Evolutionary conservation across 1,140 invertebrate species (phyloP).

Genomic region (Wasmannia auropunctata): DNA sequence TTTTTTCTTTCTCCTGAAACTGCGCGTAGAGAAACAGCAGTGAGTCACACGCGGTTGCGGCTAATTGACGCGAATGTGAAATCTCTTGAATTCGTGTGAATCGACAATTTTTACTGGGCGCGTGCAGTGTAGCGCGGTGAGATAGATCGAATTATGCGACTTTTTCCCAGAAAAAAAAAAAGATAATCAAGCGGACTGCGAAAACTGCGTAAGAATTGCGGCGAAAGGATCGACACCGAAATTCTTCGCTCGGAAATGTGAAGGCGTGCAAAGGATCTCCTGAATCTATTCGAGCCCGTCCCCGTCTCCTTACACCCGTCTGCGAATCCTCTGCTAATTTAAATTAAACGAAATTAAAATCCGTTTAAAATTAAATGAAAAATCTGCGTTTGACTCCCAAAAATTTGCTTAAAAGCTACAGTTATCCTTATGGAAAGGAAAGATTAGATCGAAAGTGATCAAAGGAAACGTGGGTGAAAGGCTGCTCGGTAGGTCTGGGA

Average conservation of each 20-base stretch:
- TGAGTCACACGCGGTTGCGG: background rate
- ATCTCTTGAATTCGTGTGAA: slow-evolving; percentile 52
- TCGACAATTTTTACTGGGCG: background rate
- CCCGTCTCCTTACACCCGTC: background rate
- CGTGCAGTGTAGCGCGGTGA: slow-evolving; percentile 60
- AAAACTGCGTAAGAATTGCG: background rate
- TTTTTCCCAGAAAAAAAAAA: slow-evolving; percentile 56
- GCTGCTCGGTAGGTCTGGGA: background rate
- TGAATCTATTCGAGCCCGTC: background rate
- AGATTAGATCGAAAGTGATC: background rate
- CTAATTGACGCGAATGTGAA: slow-evolving; percentile 56
- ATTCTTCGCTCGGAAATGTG: background rate
- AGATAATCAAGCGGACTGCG: background rate
- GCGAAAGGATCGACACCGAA: background rate
- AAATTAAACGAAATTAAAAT: background rate
- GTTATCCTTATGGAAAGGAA: no score
- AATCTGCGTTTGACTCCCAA: background rate
- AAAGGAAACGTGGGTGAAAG: background rate
- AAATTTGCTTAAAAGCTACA: background rate
- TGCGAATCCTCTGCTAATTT: background rate
- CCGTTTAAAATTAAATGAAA: background rate
- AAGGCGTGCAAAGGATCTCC: background rate
- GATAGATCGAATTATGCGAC: slow-evolving; percentile 69
- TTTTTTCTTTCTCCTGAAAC: background rate
- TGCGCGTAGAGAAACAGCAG: background rate